These are phyloP conservation scores for Crenuchus spilurus DNA, from an alignment of 2,797 vertebrate species.

Conservation along the genomic window DNA sequence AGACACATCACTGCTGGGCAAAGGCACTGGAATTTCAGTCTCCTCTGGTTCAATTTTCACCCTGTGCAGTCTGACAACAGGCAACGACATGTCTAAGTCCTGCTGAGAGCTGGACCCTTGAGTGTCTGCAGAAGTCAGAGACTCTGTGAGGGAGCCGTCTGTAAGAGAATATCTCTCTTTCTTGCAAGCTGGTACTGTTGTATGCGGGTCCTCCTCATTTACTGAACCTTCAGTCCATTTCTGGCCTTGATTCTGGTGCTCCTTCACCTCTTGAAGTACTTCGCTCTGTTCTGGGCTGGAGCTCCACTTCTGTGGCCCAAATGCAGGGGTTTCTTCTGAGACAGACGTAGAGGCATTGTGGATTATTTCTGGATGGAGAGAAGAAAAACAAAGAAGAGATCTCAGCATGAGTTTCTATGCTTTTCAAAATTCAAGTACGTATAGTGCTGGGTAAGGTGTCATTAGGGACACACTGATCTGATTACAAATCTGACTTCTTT, in stretches of 20 bases:
- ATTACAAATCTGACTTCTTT: no score
- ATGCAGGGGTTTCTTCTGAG: slow-evolving; percentile 49
- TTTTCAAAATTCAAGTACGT: no score
- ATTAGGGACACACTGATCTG: no score
- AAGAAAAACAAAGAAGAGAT: background rate
- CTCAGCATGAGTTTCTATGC: no score
- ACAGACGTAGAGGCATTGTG: slow-evolving; percentile 48
- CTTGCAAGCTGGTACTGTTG: slow-evolving; percentile 42
- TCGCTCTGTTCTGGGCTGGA: slow-evolving; percentile 42
- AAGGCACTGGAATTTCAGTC: slow-evolving; percentile 50
- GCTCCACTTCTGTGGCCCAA: slow-evolving; percentile 46
- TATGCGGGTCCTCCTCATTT: slow-evolving; percentile 35
- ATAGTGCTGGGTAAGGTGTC: background rate
- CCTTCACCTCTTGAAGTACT: slow-evolving; percentile 50
- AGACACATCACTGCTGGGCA: slow-evolving; percentile 40
- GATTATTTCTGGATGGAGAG: slow-evolving; percentile 49
- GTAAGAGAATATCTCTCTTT: slow-evolving; percentile 4
- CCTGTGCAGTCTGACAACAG: slow-evolving; percentile 22
- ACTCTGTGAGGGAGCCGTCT: background rate
- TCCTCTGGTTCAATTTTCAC: slow-evolving; percentile 72
- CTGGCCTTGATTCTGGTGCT: slow-evolving; percentile 22
- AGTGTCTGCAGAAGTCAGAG: slow-evolving; percentile 26
- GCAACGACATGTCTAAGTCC: background rate
- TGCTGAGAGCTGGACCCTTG: slow-evolving; percentile 12
- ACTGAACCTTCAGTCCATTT: background rate